Evolutionary conservation across 2,113 vertebrate genomes (phyloP), one percentile per base, ranked within the genome.

Genomic region (Rattus rattus): DNA sequence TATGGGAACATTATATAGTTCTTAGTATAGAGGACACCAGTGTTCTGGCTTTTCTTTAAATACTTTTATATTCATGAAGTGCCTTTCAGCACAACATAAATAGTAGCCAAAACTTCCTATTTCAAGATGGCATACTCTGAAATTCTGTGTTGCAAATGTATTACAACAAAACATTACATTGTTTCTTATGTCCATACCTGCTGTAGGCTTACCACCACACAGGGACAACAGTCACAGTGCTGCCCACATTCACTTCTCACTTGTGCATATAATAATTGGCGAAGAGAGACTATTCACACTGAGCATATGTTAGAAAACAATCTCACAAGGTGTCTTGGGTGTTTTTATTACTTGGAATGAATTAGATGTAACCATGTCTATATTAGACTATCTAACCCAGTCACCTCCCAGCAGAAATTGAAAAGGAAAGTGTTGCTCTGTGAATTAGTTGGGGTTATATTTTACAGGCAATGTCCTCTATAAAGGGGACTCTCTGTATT

Each of bases 1-100:
- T 77, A 70, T 52, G 73, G 94, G 88, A 86, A 94, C 76, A 89
- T 94, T 75, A 67, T 83, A 5, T 93, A 72, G 39, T 81, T 93
- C 73, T 92, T 69, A 73, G 36, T 54, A 47, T 39, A 65, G 61
- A 59, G 83, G 83, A 84, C 88, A 90, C 73, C 47, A 49, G 24
- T 77, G 33, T 70, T 91, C 49, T 47, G n/a, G 33, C 75, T 93
- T 93, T n/a, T 52, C 77, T 73, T 92, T 39, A 70, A 96, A 92
- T 90, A 79, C 39, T 16, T 22, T 85, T 77, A 47, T 16, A 19
- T 36, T 52, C 49, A 67, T 56, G 59, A 65, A 30, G 4, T 43
- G 26, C 36, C 59, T 30, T 63, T 63, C 39, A 65, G 81, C 59
- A 2, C 59, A 43, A 65, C 24, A 28, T 84, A 43, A 84, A 84